phyloP scores from a whole-genome alignment of 2,797 vertebrate genomes.

The Nasua narica region DNA sequence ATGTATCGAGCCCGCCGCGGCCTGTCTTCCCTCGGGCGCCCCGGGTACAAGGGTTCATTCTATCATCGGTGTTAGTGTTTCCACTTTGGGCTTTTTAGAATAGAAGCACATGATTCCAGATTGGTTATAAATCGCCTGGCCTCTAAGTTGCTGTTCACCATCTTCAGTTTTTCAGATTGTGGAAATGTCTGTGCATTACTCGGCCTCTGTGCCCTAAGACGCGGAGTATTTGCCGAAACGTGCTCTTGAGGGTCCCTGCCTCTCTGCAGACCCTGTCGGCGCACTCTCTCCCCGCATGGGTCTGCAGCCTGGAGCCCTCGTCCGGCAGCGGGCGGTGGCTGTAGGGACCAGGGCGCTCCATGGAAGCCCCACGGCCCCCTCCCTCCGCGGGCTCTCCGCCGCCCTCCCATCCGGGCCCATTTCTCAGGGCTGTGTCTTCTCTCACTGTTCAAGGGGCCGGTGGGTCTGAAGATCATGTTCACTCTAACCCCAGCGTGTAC shows the following conservation, averaged over 20 bases:
- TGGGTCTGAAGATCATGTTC: neutral
- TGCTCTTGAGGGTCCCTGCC: accelerated
- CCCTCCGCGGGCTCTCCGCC: neutral
- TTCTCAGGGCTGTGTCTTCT: neutral
- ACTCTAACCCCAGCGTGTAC: accelerated
- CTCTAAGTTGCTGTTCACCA: accelerated
- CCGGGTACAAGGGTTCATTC: accelerated
- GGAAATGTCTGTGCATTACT: accelerated
- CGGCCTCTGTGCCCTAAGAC: accelerated
- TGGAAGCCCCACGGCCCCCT: accelerated
- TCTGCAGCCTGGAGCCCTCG: neutral
- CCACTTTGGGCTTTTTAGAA: neutral
- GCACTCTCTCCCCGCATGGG: accelerated
- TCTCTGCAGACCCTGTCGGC: neutral
- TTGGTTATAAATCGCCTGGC: accelerated
- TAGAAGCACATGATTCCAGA: neutral
- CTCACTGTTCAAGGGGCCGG: neutral
- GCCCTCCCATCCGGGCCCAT: neutral
- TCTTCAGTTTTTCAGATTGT: neutral
- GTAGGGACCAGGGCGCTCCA: neutral
- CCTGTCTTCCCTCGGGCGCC: accelerated
- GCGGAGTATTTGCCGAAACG: accelerated
- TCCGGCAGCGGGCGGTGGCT: accelerated
- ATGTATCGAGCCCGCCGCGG: accelerated
- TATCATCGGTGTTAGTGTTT: accelerated